These are phyloP conservation scores for Poecilia picta DNA, from an alignment of 2,797 vertebrate genomes.

Conservation along the genomic window DNA sequence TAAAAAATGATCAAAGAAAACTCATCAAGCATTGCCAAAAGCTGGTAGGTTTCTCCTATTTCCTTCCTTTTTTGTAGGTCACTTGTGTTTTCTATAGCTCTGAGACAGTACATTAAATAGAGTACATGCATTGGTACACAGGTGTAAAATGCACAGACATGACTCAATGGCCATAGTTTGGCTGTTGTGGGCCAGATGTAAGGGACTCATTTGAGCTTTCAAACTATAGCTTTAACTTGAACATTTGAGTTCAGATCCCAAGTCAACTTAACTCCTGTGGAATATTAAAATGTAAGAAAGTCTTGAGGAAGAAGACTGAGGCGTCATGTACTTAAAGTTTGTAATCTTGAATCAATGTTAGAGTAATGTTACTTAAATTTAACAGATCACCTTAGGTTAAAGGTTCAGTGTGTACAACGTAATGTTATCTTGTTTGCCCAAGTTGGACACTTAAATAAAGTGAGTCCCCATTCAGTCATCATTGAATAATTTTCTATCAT, in stretches of 20 bases:
- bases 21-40: neutral
- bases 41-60: neutral
- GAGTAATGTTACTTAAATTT: neutral
- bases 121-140: conserved; percentile 23
- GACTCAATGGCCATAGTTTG: conserved; percentile 66
- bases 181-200: conserved; percentile 27
- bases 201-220: conserved; percentile 5
- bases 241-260: conserved; percentile 6
- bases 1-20: neutral
- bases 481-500: neutral
- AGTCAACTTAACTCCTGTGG: conserved; percentile 51
- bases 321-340: conserved; percentile 7
- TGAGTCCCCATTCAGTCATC: neutral
- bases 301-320: conserved; percentile 36
- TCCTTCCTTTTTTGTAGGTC: conserved; percentile 25
- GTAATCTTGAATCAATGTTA: neutral
- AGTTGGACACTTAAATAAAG: neutral
- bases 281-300: conserved; percentile 24
- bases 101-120: conserved; percentile 35
- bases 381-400: neutral
- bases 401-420: neutral
- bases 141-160: conserved; percentile 52
- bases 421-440: conserved; percentile 8
- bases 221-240: conserved; percentile 11
- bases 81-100: conserved; percentile 73